A percentile compares a stretch with the other conserved stretches of the same genome.
Conservation (phyloP, 2,113 vertebrate genomes). For the Hippoglossus stenolepis region DNA sequence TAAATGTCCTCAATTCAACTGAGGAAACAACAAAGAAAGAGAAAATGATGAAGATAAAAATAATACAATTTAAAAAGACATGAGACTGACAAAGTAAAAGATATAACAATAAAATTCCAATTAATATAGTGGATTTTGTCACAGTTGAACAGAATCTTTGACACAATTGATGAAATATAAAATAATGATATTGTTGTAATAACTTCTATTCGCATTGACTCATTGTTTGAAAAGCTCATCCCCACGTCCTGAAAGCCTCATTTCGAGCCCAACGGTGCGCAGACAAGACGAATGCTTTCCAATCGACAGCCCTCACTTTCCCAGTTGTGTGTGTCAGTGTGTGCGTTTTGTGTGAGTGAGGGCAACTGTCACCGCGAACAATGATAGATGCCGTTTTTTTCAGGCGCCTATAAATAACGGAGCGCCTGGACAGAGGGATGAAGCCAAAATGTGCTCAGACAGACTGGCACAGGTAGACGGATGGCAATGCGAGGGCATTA, state of each 20-base stretch:
- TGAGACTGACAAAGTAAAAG: no score
- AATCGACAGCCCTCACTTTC: constrained; percentile 6
- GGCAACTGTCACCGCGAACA: constrained; percentile 36
- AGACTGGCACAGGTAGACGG: constrained; percentile 58
- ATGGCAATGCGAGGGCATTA: constrained; percentile 55
- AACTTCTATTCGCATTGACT: background rate
- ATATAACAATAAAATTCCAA: no score
- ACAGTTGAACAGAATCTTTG: no score
- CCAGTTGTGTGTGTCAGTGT: background rate
- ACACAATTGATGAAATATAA: background rate
- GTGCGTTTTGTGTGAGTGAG: background rate
- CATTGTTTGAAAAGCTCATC: background rate
- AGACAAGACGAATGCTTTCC: constrained; percentile 17
- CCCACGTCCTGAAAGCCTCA: no score
- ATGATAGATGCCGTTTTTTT: constrained; percentile 36
- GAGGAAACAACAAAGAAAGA: no score
- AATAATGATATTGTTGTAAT: background rate
- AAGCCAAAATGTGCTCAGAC: constrained; percentile 48
- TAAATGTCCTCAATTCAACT: no score
- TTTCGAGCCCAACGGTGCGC: background rate
- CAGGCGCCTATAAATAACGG: constrained; percentile 61
- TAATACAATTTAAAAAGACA: no score
- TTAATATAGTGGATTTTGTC: no score
- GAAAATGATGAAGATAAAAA: no score
- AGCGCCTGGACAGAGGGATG: constrained; percentile 56